Evolutionary conservation across 1,140 invertebrate species (phyloP), one percentile per base, ranked within the genome.

Genomic region (Mizuhopecten yessoensis): DNA sequence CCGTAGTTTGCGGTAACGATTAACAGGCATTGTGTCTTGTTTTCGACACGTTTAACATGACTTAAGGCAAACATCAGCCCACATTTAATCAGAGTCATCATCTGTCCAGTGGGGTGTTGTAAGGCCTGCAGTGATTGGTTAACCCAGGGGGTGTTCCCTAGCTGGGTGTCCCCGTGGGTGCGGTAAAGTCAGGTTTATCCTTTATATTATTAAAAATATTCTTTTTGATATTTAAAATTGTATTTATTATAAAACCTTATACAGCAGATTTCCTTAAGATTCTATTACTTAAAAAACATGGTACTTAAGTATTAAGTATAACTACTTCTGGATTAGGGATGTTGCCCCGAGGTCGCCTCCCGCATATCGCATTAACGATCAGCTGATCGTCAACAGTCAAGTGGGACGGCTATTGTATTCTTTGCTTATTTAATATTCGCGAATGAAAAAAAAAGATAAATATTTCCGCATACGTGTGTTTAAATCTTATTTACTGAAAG

Each of bases 31-130:
- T 75, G 57, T 75, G 29, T 17, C 23, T 5, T 75, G n/a, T 75
- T 75, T 75, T 75, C 5, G 57, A 75, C 57, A 75, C 57, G n/a
- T 75, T 75, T 29, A 29, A 75, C 57, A 75, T 75, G 57, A n/a
- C 29, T 75, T 75, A 29, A 75, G 57, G 57, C 57, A 75, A 75
- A 75, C 57, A 75, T 29, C 57, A 75, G n/a, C 57, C 57, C 57
- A 75, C 57, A 75, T 75, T 75, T 75, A 75, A 75, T 75, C 57
- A 29, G 17, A 75, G 57, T 75, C 57, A 9, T 75, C 57, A 29
- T 75, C 57, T n/a, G 57, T 75, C 57, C 57, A 75, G 9, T 75
- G 57, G 9, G 23, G n/a, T 29, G 57, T n/a, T 75, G 23, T 29
- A 75, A 29, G 20, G 57, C n/a, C 11, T 75, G 57, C 23, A 75